phyloP scores from a whole-genome alignment of 2,797 vertebrate genomes.

The Hippoglossus hippoglossus region DNA sequence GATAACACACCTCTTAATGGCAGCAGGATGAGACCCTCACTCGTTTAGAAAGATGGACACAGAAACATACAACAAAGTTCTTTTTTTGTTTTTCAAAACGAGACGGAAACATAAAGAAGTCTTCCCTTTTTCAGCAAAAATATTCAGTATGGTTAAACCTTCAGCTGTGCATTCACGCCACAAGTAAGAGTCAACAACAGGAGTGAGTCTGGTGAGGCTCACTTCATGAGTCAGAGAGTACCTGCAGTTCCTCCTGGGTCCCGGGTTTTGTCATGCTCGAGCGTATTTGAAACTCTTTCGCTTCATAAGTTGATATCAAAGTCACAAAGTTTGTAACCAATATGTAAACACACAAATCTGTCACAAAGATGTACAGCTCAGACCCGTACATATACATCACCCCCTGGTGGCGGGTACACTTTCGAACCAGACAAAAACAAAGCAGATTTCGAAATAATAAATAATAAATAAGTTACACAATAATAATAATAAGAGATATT shows the following conservation, averaged over 20 bases:
- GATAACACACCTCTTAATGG: conserved; percentile 72
- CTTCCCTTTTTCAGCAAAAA: conserved; percentile 68
- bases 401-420: conserved; percentile 54
- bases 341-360: conserved; percentile 67
- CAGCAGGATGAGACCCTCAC: conserved; percentile 78
- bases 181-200: conserved; percentile 61
- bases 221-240: conserved; percentile 52
- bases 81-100: conserved; percentile 46
- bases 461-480: conserved; percentile 37
- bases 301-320: conserved; percentile 75
- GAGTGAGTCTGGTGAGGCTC: conserved; percentile 60
- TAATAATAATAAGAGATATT: conserved; percentile 55
- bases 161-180: conserved; percentile 70
- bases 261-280: conserved; percentile 62
- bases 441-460: conserved; percentile 7
- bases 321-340: conserved; percentile 74
- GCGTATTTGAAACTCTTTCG: conserved; percentile 83
- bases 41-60: conserved; percentile 74
- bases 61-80: conserved; percentile 78
- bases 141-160: conserved; percentile 74
- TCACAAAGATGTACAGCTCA: conserved; percentile 70
- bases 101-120: conserved; percentile 61
- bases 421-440: conserved; percentile 54
- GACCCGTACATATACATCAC: conserved; percentile 60
- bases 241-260: conserved; percentile 49